A percentile compares a stretch with the other conserved stretches of the same genome.
Conservation (phyloP, 2,113 vertebrate genomes). For the Noctilio leporinus region DNA sequence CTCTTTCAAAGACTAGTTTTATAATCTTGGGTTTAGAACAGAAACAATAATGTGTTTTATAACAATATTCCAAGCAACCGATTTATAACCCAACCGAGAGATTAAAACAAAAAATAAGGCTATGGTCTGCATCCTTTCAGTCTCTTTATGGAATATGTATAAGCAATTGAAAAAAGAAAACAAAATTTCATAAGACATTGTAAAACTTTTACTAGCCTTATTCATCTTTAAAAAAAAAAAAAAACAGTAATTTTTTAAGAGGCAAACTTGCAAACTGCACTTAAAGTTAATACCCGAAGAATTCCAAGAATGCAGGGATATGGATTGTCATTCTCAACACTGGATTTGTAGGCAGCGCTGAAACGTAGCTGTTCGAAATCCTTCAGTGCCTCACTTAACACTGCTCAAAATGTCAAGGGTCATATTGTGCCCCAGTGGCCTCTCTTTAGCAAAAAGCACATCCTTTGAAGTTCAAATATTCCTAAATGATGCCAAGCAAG, state of each 20-base stretch:
- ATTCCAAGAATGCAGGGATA: constrained; percentile 49
- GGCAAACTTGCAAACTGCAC: constrained; percentile 49
- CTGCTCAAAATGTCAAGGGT: constrained; percentile 58
- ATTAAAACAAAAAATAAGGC: background rate
- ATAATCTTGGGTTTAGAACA: background rate
- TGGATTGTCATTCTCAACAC: constrained; percentile 24
- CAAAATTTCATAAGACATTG: background rate
- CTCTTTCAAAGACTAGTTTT: background rate
- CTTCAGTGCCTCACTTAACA: constrained; percentile 48
- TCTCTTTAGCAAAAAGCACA: constrained; percentile 48
- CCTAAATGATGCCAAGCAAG: constrained; percentile 44
- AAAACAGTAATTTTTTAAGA: background rate
- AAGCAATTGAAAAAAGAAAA: constrained; percentile 19
- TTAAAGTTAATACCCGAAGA: constrained; percentile 56
- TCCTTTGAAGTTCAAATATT: constrained; percentile 56
- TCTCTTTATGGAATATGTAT: background rate
- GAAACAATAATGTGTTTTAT: background rate
- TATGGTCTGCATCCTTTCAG: background rate
- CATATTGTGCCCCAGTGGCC: constrained; percentile 40
- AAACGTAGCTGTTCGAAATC: constrained; percentile 49
- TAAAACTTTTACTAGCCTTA: constrained; percentile 11
- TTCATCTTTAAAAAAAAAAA: background rate
- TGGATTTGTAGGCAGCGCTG: constrained; percentile 47
- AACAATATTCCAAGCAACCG: background rate
- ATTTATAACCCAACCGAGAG: background rate